Conservation (phyloP, 2,113 vertebrate genomes). For the Paedocypris sp. region DNA sequence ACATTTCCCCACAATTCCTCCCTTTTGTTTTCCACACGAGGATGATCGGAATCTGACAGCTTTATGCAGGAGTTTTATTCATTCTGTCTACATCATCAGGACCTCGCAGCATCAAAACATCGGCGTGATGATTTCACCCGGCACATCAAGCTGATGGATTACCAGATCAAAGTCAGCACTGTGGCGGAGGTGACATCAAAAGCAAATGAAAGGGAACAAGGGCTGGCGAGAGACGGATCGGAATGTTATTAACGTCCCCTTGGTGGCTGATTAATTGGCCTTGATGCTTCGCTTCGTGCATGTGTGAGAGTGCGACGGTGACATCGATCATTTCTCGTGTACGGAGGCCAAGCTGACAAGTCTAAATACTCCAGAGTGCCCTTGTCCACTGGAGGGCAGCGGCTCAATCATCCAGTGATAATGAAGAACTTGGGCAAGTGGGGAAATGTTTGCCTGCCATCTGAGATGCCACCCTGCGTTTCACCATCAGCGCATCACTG, state of each 20-base stretch:
- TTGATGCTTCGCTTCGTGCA: background rate
- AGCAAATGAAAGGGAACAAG: constrained; percentile 12
- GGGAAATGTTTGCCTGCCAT: background rate
- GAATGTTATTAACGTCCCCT: constrained; percentile 14
- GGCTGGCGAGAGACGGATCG: background rate
- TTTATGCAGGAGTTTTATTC: background rate
- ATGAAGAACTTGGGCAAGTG: background rate
- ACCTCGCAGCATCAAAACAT: background rate
- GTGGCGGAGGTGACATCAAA: constrained; percentile 3
- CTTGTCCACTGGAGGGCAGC: background rate
- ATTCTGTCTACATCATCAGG: background rate
- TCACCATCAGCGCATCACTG: background rate
- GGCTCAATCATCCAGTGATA: background rate
- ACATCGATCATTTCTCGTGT: background rate
- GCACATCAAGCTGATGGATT: constrained; percentile 9
- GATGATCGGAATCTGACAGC: background rate
- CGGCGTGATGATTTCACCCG: background rate
- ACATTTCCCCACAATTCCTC: too few relatives aligned
- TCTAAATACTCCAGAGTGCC: background rate
- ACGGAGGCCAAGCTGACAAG: background rate
- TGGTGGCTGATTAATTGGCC: constrained; percentile 17
- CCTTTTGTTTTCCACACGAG: background rate
- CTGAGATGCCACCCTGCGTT: background rate
- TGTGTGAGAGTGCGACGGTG: background rate
- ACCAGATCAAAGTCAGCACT: background rate